These are phyloP conservation scores for Centropus bengalensis DNA, from an alignment of 2,113 vertebrate species.

Conservation along the genomic window DNA sequence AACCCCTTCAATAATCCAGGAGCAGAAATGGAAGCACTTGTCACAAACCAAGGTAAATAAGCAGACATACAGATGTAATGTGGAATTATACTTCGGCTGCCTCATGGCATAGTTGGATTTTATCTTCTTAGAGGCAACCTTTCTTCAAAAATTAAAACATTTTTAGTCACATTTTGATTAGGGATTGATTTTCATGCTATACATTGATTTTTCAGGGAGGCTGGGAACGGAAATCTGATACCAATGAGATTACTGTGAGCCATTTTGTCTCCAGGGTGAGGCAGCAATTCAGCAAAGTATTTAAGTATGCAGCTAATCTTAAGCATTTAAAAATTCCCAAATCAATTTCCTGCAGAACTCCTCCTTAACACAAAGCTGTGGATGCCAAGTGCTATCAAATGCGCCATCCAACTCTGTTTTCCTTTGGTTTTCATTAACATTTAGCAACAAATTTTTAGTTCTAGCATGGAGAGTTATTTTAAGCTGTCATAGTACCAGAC, in stretches of 20 bases:
- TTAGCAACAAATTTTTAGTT: not conserved
- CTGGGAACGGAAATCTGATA: constrained; percentile 25
- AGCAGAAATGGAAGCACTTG: not conserved
- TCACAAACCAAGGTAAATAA: not conserved
- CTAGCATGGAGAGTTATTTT: not conserved
- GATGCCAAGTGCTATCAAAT: not conserved
- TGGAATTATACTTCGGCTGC: not conserved
- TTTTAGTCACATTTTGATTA: not conserved
- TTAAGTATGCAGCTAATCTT: constrained; percentile 10
- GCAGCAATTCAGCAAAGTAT: not conserved
- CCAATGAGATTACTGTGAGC: not conserved
- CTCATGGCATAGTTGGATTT: not conserved
- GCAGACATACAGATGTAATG: not conserved
- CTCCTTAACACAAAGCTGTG: not conserved
- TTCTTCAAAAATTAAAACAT: not conserved
- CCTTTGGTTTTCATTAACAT: not conserved
- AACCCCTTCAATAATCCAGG: not conserved
- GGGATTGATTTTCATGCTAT: constrained; percentile 15
- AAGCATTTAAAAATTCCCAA: not conserved
- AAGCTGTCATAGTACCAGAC: not conserved
- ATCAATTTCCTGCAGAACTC: not conserved
- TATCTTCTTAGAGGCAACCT: not conserved
- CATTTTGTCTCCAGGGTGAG: not conserved
- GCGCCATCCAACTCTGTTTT: not conserved
- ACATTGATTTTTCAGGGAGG: constrained; percentile 14